These are phyloP conservation scores for Peromyscus californicus DNA, from an alignment of 2,113 vertebrate species.

Conservation along the genomic window DNA sequence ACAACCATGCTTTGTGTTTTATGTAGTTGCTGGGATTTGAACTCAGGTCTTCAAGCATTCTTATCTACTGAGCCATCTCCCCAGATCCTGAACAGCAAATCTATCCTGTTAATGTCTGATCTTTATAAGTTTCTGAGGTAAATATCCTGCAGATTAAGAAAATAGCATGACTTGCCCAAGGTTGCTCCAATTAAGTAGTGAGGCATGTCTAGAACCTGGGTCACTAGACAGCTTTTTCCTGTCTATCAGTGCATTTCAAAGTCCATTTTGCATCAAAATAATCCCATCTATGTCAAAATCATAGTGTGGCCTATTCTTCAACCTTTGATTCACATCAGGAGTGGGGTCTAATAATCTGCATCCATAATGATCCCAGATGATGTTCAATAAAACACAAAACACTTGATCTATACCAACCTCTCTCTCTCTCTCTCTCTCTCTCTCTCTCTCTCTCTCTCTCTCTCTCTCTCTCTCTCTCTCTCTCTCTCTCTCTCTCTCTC, in stretches of 20 bases:
- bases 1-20: not conserved
- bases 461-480: too few relatives aligned
- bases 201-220: not conserved
- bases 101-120: conserved; percentile 22
- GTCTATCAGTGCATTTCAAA: not conserved
- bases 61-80: not conserved
- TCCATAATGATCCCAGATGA: conserved; percentile 21
- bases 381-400: conserved; percentile 11
- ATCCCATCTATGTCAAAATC: conserved; percentile 8
- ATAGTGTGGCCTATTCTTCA: not conserved
- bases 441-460: not conserved
- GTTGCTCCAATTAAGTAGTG: not conserved
- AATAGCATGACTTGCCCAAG: not conserved
- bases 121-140: not conserved
- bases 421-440: too few relatives aligned
- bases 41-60: not conserved
- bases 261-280: conserved; percentile 34
- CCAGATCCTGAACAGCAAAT: not conserved
- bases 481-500: too few relatives aligned
- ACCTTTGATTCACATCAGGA: conserved; percentile 3
- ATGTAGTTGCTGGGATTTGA: not conserved
- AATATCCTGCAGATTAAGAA: conserved; percentile 24
- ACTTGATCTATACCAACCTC: not conserved
- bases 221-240: not conserved
- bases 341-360: not conserved